Percentiles rank a stretch among this genome's conserved stretches.
Evolutionary conservation across 2,113 vertebrate genomes (phyloP).

Genomic region (Elephantulus edwardii): DNA sequence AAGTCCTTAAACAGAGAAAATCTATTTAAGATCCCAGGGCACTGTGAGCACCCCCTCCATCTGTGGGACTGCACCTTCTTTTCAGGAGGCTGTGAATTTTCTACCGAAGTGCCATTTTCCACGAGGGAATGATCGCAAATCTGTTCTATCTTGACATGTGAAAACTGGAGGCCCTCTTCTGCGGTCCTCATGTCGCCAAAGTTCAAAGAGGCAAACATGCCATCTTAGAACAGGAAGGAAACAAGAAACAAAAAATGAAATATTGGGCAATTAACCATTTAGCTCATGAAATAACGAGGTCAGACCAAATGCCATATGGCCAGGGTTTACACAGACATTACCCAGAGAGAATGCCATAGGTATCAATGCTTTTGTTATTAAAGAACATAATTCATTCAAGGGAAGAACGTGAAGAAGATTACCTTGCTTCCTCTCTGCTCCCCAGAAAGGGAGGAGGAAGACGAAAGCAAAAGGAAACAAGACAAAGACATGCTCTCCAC

Average conservation of each 20-base stretch:
- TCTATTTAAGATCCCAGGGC: background rate
- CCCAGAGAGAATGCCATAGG: background rate
- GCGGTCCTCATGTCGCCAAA: background rate
- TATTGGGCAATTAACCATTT: background rate
- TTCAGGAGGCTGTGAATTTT: background rate
- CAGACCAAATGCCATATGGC: background rate
- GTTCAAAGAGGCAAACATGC: background rate
- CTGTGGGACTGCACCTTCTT: background rate
- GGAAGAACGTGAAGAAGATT: slow-evolving; percentile 6
- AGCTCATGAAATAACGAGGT: background rate
- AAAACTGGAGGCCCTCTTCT: background rate
- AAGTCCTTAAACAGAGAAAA: slow-evolving; percentile 1
- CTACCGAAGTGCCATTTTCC: too few species aligned
- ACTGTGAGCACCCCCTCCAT: background rate
- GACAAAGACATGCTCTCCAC: background rate
- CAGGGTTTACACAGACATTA: background rate
- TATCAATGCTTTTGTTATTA: background rate
- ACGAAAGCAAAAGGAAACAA: background rate
- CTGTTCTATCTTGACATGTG: too few species aligned
- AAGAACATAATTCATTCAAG: slow-evolving; percentile 12
- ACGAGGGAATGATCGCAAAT: too few species aligned
- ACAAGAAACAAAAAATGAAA: background rate
- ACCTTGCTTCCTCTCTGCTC: background rate
- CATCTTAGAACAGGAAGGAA: background rate
- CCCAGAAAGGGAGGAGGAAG: background rate